Conservation (phyloP, 2,113 vertebrate genomes). For the Mesocricetus auratus region DNA sequence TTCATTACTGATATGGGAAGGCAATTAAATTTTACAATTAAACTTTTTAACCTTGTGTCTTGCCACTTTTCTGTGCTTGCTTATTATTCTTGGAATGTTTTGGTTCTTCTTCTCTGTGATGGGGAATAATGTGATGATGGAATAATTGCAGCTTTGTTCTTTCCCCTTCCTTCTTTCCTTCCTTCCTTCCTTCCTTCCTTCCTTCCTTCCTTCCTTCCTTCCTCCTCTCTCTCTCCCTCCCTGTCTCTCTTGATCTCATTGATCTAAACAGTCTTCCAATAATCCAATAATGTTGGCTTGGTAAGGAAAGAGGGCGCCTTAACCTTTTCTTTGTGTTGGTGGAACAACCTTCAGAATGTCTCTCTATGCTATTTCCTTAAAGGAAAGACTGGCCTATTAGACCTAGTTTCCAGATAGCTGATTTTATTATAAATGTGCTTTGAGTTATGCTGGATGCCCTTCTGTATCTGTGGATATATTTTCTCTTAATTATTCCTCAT, state of each 20-base stretch:
- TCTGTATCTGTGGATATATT: background rate
- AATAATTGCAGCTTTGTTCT: background rate
- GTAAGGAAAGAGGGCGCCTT: background rate
- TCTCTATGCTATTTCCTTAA: background rate
- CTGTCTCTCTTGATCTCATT: background rate
- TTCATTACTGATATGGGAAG: background rate
- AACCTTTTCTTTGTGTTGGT: background rate
- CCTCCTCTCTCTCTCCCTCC: background rate
- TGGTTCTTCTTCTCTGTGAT: background rate
- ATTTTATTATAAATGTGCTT: background rate
- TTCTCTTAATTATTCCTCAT: background rate
- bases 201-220: background rate
- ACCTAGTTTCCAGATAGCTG: background rate
- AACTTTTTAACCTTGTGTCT: background rate
- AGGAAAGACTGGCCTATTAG: background rate
- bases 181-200: background rate
- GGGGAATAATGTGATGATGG: background rate
- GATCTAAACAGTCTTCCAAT: background rate
- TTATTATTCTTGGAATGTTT: background rate
- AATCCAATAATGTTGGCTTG: background rate
- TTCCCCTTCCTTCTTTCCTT: background rate
- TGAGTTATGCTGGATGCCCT: background rate
- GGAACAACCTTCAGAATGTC: background rate
- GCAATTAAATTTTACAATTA: conserved; percentile 12
- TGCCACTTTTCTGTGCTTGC: background rate